These are phyloP conservation scores for Enteromius mattozi DNA, from an alignment of 2,797 vertebrate genomes.

Conservation along the genomic window DNA sequence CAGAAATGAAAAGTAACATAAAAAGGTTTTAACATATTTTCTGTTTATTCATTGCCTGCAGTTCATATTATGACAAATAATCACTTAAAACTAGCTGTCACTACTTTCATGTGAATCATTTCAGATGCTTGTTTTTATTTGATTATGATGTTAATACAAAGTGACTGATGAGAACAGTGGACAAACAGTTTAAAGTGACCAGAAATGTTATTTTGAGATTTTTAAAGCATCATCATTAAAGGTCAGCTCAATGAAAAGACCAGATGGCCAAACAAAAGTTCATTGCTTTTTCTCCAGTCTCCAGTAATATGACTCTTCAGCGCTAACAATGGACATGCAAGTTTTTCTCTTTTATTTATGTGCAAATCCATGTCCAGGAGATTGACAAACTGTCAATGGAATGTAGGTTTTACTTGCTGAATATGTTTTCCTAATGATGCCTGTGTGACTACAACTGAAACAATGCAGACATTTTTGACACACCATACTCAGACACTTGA, in stretches of 20 bases:
- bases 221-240: not conserved
- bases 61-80: not conserved
- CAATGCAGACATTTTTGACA: not conserved
- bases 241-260: not conserved
- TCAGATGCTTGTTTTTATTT: not conserved
- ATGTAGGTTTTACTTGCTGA: not conserved
- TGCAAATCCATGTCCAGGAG: not conserved
- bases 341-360: not conserved
- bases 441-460: not conserved
- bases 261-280: not conserved
- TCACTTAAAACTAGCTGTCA: not conserved
- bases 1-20: not conserved
- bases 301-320: not conserved
- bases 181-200: not conserved
- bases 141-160: not conserved
- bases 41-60: not conserved
- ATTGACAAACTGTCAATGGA: not conserved
- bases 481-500: not conserved
- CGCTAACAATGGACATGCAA: not conserved
- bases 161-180: not conserved
- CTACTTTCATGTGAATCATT: not conserved
- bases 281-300: not conserved
- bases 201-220: not conserved
- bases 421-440: not conserved
- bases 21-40: not conserved